Percentiles rank a stretch among this genome's conserved stretches.
Conservation (phyloP, 1,140 invertebrate species). For the Pogonomyrmex californicus region DNA sequence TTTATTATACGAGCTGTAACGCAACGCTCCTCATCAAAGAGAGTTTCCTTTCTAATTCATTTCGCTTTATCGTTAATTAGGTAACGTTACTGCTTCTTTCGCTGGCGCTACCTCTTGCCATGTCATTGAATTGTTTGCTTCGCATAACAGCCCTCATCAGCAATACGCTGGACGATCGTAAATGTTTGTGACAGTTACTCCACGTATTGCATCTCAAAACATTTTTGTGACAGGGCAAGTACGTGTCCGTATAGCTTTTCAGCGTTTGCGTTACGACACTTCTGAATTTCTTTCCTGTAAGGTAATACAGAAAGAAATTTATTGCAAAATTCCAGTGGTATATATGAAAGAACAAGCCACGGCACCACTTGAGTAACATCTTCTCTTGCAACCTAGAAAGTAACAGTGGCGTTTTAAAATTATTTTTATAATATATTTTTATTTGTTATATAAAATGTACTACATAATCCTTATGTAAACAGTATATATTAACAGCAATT, state of each 20-base stretch:
- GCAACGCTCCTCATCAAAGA: background rate
- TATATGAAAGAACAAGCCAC: conserved; percentile 78
- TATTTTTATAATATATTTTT: background rate
- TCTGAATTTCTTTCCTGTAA: conserved; percentile 78
- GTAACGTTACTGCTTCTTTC: conserved; percentile 33
- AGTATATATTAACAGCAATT: background rate
- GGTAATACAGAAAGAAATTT: conserved; percentile 81
- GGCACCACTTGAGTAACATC: conserved; percentile 80
- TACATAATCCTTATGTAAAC: background rate
- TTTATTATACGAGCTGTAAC: background rate
- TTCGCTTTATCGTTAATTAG: background rate
- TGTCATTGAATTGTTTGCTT: conserved; percentile 45
- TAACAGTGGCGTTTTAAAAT: background rate
- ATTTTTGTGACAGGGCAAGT: conserved; percentile 49
- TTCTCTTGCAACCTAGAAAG: conserved; percentile 79
- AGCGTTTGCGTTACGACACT: conserved; percentile 70
- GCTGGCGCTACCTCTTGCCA: background rate
- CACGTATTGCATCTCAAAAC: conserved; percentile 65
- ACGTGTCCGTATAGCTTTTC: conserved; percentile 63
- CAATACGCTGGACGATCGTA: conserved; percentile 68
- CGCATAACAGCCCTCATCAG: conserved; percentile 70
- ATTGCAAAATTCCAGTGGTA: conserved; percentile 82
- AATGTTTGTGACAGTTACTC: conserved; percentile 67
- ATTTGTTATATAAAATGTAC: background rate
- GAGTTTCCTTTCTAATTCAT: background rate